Base-by-base conservation (phyloP, 2,113 vertebrate genomes). In the Scatophagus argus region DNA sequence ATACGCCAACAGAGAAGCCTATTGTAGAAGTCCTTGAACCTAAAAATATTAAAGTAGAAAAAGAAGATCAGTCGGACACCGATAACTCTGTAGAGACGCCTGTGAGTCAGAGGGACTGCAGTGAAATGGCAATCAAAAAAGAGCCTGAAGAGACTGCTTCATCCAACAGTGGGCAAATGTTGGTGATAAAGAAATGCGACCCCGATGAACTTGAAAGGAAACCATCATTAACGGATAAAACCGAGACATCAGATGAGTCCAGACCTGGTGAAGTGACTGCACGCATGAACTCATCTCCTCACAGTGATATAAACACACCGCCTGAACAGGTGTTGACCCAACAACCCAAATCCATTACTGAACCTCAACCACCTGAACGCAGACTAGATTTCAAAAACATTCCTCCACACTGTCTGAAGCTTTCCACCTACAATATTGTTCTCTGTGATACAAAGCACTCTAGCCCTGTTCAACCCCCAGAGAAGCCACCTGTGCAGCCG, bases 31-130 rank as follows among this genome's bases (percentile, higher is more conserved):
- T 58, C 1, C 5, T 38, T 34, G 69, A 90, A 38, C 23, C 27
- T 10, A 62, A 80, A 68, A 69, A 65, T 14, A 79, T 93, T 12
- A 93, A 94, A 89, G 72, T 73, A 56, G 93, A 94, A 83, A 90
- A 87, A 39, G 49, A 29, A 17, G 77, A 88, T 58, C 25, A 55
- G 31, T 44, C 54, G 23, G 74, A 87, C 61, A 13, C 8, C 3
- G 55, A 75, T 2, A 21, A 34, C 17, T 56, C 25, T 23, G 25
- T 4, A 38, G 64, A 69, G 29, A 68, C 12, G 14, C 16, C 25
- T 62, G 61, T 73, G 27, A 52, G 39, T 60, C 65, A 41, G 55
- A 68, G 27, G 11, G 39, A 72, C 32, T 59, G 23, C 70, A 49
- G 12, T 31, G 73, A 77, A 34, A 25, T 43, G 36, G 51, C 4